Percentiles rank a stretch among this genome's conserved stretches.
Conservation (phyloP, 2,888 invertebrate species). For the Dendrolimus houi region DNA sequence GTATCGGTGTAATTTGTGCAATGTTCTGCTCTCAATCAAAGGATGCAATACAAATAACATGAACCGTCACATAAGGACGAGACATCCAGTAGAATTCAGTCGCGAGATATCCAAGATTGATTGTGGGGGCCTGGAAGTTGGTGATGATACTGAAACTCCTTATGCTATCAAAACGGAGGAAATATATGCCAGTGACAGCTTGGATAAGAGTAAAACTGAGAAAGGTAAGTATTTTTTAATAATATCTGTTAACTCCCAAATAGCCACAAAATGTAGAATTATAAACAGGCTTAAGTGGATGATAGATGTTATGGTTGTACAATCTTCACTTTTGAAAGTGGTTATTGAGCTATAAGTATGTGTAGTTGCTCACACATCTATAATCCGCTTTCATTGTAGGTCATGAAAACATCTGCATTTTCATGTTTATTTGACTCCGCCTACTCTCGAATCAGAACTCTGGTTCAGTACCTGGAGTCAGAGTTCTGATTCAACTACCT, state of each 20-base stretch:
- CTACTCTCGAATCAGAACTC: too few species aligned
- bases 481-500: too few species aligned
- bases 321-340: too few species aligned
- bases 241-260: neutral
- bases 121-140: conserved; percentile 15
- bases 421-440: too few species aligned
- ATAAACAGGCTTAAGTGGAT: too few species aligned
- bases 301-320: too few species aligned
- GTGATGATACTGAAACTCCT: conserved; percentile 30
- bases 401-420: too few species aligned
- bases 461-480: too few species aligned
- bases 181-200: conserved; percentile 28
- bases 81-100: conserved; percentile 46
- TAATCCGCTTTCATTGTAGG: too few species aligned
- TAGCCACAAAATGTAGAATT: neutral
- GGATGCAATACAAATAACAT: conserved; percentile 67
- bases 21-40: conserved; percentile 60
- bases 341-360: too few species aligned
- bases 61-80: conserved; percentile 58
- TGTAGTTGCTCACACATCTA: too few species aligned
- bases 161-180: conserved; percentile 38
- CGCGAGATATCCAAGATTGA: conserved; percentile 35
- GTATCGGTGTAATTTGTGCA: conserved; percentile 58
- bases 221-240: neutral
- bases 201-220: neutral